Evolutionary conservation across 2,797 vertebrate genomes (phyloP), one percentile per base, ranked within the genome.

Genomic region (Smutsia gigantea): DNA sequence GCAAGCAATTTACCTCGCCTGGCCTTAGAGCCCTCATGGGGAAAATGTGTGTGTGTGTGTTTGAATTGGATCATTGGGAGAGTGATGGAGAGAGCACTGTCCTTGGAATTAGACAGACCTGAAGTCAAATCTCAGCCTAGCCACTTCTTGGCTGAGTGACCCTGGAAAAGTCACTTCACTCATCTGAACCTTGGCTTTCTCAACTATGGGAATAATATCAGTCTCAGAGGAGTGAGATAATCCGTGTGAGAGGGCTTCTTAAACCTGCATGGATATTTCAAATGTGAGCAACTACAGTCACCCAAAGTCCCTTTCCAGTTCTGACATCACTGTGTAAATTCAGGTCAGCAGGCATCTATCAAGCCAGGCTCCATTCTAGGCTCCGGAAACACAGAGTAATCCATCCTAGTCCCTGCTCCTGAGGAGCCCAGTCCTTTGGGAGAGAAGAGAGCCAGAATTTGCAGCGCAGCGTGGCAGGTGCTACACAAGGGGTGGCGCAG

Each of bases 81-180:
- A 91, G 64, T 63, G 74, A 53, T 19, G 17, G 92, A 57, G 39
- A 55, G 10, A 57, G 14, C 31, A n/a, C 18, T 46, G 37, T 84
- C 53, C 59, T 83, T 86, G 63, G 63, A 61, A 19, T 89, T 34
- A 39, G 25, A 72, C 1, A 92, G 51, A 86, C 66, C 77, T 11
- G 46, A 78, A 57, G 66, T 82, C 29, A 63, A 78, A 42, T 75
- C 53, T 61, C 39, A 72, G 74, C 2, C 42, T 53, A 59, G 71
- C 1, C 69, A 57, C 90, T 89, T 96, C 19, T 53, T 71, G 64
- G 27, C n/a, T 88, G 85, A 31, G 25, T 46, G 25, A 96, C 84
- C 82, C 79, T 83, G 51, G 72, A 75, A 92, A 90, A 84, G 61
- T 96, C 55, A 53, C 39, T 74, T 37, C 71, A 69, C 51, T 46